A percentile compares a stretch with the other conserved stretches of the same genome.
Conservation (phyloP, 1,140 invertebrate species). For the Bombus ignitus region DNA sequence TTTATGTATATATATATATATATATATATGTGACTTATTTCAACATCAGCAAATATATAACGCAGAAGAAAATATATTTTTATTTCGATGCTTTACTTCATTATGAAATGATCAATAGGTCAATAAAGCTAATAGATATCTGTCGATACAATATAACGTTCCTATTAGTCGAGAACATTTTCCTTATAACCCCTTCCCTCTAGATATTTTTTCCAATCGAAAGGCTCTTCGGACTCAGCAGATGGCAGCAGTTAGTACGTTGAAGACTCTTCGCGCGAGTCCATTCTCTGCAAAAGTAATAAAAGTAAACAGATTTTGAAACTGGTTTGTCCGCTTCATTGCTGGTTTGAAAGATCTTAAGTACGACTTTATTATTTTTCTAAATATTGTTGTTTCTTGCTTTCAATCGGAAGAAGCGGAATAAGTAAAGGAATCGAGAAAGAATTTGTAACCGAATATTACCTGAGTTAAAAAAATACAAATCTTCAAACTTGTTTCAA, state of each 20-base stretch:
- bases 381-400: not conserved
- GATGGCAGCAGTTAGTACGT: conserved; percentile 37
- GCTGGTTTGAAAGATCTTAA: conserved; percentile 13
- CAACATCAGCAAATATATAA: not conserved
- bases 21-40: too few relatives aligned
- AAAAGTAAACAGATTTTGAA: conserved; percentile 25
- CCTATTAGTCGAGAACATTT: conserved; percentile 5
- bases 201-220: not conserved
- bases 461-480: not conserved
- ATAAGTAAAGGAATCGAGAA: not conserved
- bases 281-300: not conserved
- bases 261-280: not conserved
- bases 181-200: conserved; percentile 4
- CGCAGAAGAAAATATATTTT: too few relatives aligned
- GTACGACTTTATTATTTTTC: not conserved
- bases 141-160: not conserved
- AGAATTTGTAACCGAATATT: not conserved
- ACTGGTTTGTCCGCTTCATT: conserved; percentile 41
- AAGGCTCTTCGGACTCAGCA: not conserved
- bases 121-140: too few relatives aligned
- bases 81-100: not conserved
- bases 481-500: not conserved
- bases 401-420: not conserved
- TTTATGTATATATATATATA: too few relatives aligned
- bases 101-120: not conserved